Percentiles rank a stretch among this genome's conserved stretches.
Evolutionary conservation across 2,888 invertebrate species (phyloP).

Genomic region (Xestia ashworthii): DNA sequence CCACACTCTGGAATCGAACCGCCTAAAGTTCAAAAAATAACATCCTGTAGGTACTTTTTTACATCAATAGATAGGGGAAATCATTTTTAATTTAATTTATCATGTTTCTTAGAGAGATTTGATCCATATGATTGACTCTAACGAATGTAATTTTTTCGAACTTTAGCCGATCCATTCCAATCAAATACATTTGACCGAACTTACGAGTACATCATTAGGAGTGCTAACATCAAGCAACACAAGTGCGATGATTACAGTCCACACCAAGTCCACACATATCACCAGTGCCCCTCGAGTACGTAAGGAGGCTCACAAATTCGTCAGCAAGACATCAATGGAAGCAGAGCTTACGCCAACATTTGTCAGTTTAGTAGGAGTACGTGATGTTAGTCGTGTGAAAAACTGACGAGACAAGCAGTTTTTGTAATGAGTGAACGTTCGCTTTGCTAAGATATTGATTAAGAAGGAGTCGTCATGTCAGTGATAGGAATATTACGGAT

Average conservation of each 20-base stretch:
- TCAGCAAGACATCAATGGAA: neutral
- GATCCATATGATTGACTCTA: too few species aligned
- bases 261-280: neutral
- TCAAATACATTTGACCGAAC: neutral
- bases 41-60: too few species aligned
- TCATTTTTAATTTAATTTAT: too few species aligned
- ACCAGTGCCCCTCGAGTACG: neutral
- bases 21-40: too few species aligned
- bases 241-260: constrained; percentile 19
- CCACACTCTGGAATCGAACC: too few species aligned
- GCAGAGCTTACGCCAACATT: neutral
- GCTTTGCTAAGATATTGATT: neutral
- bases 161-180: constrained; percentile 4
- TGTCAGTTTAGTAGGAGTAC: neutral
- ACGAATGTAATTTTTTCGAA: too few species aligned
- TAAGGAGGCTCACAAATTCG: neutral
- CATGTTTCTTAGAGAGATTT: too few species aligned
- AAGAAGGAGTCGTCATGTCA: neutral
- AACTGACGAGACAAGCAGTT: neutral
- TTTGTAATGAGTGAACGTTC: neutral
- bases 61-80: too few species aligned
- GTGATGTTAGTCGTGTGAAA: neutral
- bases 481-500: constrained; percentile 11
- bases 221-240: constrained; percentile 41
- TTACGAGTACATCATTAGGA: neutral